Base-by-base conservation (phyloP, 2,888 invertebrate species). In the Amiota mariae region DNA sequence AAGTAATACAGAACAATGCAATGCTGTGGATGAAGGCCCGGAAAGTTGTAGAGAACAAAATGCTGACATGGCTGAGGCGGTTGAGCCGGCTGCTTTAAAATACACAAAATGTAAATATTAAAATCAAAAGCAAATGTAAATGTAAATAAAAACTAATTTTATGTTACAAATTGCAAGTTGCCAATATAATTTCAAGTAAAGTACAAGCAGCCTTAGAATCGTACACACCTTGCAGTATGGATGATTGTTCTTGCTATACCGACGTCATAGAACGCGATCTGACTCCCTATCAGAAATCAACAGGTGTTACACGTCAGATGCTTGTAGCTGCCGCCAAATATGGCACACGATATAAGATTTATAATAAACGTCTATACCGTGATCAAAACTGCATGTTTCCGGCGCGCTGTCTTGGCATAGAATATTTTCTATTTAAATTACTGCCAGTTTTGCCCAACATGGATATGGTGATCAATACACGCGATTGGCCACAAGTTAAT, bases 351-450 rank as follows among this genome's bases (percentile, higher is more conserved):
- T 97, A 98, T 87, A 95, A 98, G 92, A 94, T 98, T 77, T 93
- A 96, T 75, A 90, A 94, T 82, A 93, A 96, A 70, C 92, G 92
- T 80, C 89, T 99, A 12, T 98, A 96, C 87, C 92, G 98, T 68
- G 94, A 97, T 77, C 92, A 92, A 72, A 93, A 94, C 59, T 98
- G 98, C 84, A 95, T 97, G 93, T 99, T 98, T 89, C 98, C 98
- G 54, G 93, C 96, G 13, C 92, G 98, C 80, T 98, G 98, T 90
- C 91, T 93, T 75, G 98, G 98, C 12, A 92, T 98, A 47, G 98
- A 98, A 89, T 93, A 98, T 89, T 98, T 98, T 87, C 88, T 98
- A 20, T 90, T 93, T 72, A 92, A 93, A 82, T 82, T 96, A 8
- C 91, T 95, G 59, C 88, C 92, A 8, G 92, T 93, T 77, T 88